Base-by-base conservation (phyloP, 2,113 vertebrate species). In the Periophthalmus modestus region DNA sequence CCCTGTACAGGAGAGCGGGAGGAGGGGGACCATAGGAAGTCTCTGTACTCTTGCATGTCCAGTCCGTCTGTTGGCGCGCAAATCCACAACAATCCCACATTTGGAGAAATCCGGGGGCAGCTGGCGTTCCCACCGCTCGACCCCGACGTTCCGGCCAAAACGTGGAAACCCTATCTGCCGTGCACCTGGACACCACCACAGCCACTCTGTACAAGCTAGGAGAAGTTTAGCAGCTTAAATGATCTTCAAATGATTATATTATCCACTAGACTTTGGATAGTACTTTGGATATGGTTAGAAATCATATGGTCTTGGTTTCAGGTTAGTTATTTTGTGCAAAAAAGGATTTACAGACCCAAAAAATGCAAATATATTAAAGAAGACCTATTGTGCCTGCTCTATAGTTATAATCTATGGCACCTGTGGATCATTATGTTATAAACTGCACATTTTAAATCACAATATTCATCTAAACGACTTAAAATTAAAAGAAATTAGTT, bases 131-230 rank as follows among this genome's bases (percentile, higher is more conserved):
- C 90, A 87, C 91, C 93, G 92, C 92, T 92, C 83, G 83, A 88
- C 23, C 59, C 93, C 82, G 91, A 89, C 91, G 89, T 18, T 92
- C 87, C 81, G 89, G 86, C 89, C 93, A 89, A 89, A 78, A 87
- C 89, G 66, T 89, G 87, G 93, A 94, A 95, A 95, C 91, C 79
- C 89, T 93, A 93, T 94, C 94, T 87, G 93, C 92, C 85, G 91
- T 93, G 83, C 96, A 97, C 97, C 96, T 97, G 95, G 93, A 93
- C 90, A 80, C 82, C 82, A 83, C 92, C 94, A 91, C 69, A 94
- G 93, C 93, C 94, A 92, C 94, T 93, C 94, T 94, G 93, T 92
- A 93, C 93, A 92, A 85, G 57, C 80, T 55, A 82, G 84, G 90
- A 87, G 23, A 9, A 19, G 19, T 39, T 15, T 59, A 14, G 11